Percentiles rank a stretch among this genome's conserved stretches.
These are phyloP conservation scores for Alethe diademata DNA, from an alignment of 2,113 vertebrate genomes.

Conservation along the genomic window DNA sequence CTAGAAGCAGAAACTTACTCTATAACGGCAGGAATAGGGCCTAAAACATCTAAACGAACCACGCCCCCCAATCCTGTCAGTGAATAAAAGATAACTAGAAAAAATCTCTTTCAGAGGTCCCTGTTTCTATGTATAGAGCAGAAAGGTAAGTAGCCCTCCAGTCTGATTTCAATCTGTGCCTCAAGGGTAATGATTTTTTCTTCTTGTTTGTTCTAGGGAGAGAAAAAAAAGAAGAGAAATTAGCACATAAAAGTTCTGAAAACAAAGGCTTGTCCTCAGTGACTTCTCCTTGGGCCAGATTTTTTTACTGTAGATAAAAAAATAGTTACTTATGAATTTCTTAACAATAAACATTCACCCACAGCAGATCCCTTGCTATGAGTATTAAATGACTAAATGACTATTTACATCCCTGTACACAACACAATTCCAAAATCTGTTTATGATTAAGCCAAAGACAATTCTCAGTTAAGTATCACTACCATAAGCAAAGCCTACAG, in stretches of 20 bases:
- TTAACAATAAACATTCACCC: background rate
- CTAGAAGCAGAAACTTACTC: background rate
- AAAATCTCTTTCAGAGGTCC: background rate
- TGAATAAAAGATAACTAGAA: constrained; percentile 9
- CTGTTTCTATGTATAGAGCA: background rate
- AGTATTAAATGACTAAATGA: background rate
- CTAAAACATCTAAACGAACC: background rate
- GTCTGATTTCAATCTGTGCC: constrained; percentile 23
- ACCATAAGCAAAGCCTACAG: background rate
- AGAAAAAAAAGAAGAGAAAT: background rate
- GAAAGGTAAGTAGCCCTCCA: background rate
- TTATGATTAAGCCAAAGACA: background rate
- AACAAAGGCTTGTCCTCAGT: background rate
- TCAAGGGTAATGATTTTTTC: background rate
- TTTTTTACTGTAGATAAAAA: background rate
- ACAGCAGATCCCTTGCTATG: background rate
- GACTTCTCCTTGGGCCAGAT: background rate
- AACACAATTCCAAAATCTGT: background rate
- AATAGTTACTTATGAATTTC: background rate
- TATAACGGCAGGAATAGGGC: background rate
- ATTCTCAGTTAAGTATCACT: background rate
- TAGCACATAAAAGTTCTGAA: background rate
- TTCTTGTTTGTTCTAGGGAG: background rate
- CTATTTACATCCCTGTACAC: background rate
- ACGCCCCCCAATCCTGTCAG: background rate